phyloP scores from a whole-genome alignment of 2,888 invertebrate species.

The Rhagonycha lutea region DNA sequence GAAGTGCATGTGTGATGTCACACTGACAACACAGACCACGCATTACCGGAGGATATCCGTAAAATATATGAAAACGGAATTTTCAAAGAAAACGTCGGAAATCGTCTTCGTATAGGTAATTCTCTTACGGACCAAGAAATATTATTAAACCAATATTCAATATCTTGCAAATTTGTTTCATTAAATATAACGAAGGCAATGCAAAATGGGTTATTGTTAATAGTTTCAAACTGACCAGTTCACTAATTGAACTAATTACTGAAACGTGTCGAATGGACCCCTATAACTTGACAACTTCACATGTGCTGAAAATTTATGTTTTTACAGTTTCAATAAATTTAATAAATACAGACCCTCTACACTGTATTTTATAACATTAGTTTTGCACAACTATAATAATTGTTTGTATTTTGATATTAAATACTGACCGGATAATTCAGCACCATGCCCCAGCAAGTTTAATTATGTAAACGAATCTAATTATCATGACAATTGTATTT shows the following conservation, averaged over 20 bases:
- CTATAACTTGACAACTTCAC: constrained; percentile 53
- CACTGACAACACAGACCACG: constrained; percentile 37
- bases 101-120: constrained; percentile 29
- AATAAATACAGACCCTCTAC: constrained; percentile 42
- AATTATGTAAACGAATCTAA: neutral
- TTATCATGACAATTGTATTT: neutral
- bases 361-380: neutral
- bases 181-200: neutral
- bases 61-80: constrained; percentile 29
- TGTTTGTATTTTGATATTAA: neutral
- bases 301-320: constrained; percentile 54
- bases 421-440: neutral
- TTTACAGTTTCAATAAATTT: constrained; percentile 55
- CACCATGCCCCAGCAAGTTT: neutral
- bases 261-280: constrained; percentile 54
- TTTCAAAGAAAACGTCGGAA: constrained; percentile 39
- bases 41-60: constrained; percentile 39
- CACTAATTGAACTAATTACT: constrained; percentile 55
- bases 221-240: constrained; percentile 46
- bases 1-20: constrained; percentile 36
- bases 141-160: constrained; percentile 18
- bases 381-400: neutral
- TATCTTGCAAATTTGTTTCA: constrained; percentile 13
- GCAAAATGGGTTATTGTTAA: constrained; percentile 28
- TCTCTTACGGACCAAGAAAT: constrained; percentile 1